Evolutionary conservation across 2,888 invertebrate genomes (phyloP), one percentile per base, ranked within the genome.

Genomic region (Petrolisthes cinctipes): DNA sequence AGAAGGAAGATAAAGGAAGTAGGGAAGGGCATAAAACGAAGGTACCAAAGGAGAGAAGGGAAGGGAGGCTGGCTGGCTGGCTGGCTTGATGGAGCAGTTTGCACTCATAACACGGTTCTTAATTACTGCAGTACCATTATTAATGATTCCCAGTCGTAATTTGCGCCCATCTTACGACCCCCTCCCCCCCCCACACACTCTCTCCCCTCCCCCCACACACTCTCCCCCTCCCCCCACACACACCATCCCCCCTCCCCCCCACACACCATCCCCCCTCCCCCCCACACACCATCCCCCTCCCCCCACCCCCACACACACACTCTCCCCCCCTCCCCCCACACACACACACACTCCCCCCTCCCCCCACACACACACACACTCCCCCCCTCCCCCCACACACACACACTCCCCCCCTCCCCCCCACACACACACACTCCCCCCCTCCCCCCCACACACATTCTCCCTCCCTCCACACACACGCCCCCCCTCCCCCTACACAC

Each of bases 121-220:
- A 79, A 86, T n/a, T 86, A 86, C 86, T 86, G 83, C 86, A 86
- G 86, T 86, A 86, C 86, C 76, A 86, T 86, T 86, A 86, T 86
- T 86, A 86, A 86, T 83, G 86, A 86, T 68, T 54, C 83, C 68
- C 68, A n/a, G 23, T 86, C 83, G 82, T 86, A 86, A 86, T 83
- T 76, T 86, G 82, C 79, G 53, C 71, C 71, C 71, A 20, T 14
- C 71, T 71, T 71, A 71, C 37, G 37, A 37, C 37, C 37, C 9
- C 66, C 66, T 17, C 9, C 3, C 9, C n/a, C n/a, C n/a, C 11
- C 9, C 66, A 61, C 66, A 61, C 66, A 61, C 3, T 3, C 9
- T 17, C 66, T 4, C 9, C 66, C 66, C 66, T 14, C 66, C 3
- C 66, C 9, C 66, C 9, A n/a, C n/a, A n/a, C n/a, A n/a, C n/a